These are phyloP conservation scores for Poecilia gillii DNA, from an alignment of 2,797 vertebrate species.

Conservation along the genomic window DNA sequence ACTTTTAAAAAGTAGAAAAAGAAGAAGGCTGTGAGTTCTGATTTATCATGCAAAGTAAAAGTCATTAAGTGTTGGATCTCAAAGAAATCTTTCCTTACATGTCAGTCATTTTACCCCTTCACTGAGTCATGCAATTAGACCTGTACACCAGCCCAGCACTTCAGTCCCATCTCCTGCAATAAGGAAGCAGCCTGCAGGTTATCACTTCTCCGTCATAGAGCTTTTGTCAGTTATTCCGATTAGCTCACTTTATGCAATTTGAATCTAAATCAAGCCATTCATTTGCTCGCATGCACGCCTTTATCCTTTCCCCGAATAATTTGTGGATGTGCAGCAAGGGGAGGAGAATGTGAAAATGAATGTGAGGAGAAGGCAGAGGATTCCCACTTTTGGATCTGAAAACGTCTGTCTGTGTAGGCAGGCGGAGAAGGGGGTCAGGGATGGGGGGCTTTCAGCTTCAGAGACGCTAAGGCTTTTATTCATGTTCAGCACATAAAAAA, in stretches of 20 bases:
- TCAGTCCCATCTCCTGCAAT: conserved; percentile 60
- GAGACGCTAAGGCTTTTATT: conserved; percentile 54
- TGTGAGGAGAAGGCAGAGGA: conserved; percentile 58
- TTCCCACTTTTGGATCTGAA: conserved; percentile 64
- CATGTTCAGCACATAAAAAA: conserved; percentile 51
- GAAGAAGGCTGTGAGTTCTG: conserved; percentile 4
- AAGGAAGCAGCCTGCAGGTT: conserved; percentile 76
- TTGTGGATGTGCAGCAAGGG: conserved; percentile 46
- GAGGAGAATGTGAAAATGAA: conserved; percentile 47
- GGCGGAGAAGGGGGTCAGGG: conserved; percentile 1
- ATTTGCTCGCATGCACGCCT: conserved; percentile 58
- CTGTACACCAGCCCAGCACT: conserved; percentile 65
- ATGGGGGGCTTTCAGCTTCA: conserved; percentile 37
- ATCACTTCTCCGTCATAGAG: conserved; percentile 69
- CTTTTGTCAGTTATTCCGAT: conserved; percentile 79
- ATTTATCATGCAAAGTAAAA: conserved; percentile 49
- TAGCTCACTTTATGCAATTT: conserved; percentile 78
- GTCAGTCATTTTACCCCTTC: conserved; percentile 52
- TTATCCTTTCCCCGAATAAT: conserved; percentile 64
- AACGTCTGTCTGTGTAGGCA: conserved; percentile 30
- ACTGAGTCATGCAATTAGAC: conserved; percentile 76
- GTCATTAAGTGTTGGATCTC: conserved; percentile 66
- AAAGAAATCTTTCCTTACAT: conserved; percentile 39
- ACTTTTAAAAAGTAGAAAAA: conserved; percentile 37
- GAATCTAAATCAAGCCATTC: conserved; percentile 79